Base-by-base conservation (phyloP, 2,888 invertebrate genomes). In the Ichneumoninae sp. region DNA sequence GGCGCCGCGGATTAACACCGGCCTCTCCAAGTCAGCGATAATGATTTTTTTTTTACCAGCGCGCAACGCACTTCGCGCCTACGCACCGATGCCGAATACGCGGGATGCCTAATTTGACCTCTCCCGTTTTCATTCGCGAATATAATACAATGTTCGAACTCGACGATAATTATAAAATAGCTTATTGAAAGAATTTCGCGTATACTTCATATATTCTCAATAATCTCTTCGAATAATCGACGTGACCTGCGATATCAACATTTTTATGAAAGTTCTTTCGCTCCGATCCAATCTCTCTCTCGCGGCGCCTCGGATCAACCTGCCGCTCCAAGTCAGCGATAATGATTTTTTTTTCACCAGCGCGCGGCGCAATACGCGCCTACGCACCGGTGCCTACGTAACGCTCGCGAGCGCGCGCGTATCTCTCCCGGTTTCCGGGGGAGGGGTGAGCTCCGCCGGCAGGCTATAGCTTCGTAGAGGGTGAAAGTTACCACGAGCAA, bases 401-500 rank as follows among this genome's bases (percentile, higher is more conserved):
- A 33, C 19, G 22, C 50, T 33, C 54, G 70, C 70, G 30, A 16
- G 7, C 26, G 47, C 44, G 40, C 36, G 70, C 70, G 36, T 74
- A 52, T 68, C 68, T 74, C 78, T 52, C 74, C 78, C 50, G 16
- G 66, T 74, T 78, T 52, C 63, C 73, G 70, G 79, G 74, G 63
- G 68, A 65, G 71, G 47, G 40, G 63, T 33, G 57, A 60, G 19
- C 60, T 50, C n/a, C 44, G 63, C 47, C 54, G 54, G 65, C 63
- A 10, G 19, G 8, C 10, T 68, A 33, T 40, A 68, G 33, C 60
- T 30, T 8, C 47, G 36, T 22, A 26, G 54, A 52, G 78, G 69
- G 74, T 75, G 69, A 63, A 83, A 79, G 70, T 83, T 80, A 57
- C 66, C 50, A 47, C 57, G 57, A 83, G 60, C 68, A 66, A 47